phyloP scores from a whole-genome alignment of 2,113 vertebrate species.

The Toxostoma redivivum region DNA sequence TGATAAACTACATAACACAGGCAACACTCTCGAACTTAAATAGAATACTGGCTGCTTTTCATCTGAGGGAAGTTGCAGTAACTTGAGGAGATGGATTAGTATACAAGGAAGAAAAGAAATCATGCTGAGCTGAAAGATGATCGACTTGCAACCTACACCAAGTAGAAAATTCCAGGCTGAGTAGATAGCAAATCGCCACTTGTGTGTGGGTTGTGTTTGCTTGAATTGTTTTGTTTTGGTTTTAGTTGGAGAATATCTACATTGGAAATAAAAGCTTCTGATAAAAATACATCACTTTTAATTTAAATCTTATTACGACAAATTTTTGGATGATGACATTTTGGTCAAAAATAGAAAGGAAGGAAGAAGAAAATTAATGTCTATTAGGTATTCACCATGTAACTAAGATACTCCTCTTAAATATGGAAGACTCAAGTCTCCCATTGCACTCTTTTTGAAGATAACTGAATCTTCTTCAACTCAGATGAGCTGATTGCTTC shows the following conservation, averaged over 20 bases:
- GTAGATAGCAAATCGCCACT: not conserved
- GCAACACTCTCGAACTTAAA: not conserved
- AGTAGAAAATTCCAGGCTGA: not conserved
- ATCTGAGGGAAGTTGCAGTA: not conserved
- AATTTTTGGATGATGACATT: not conserved
- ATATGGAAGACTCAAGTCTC: not conserved
- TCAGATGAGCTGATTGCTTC: not conserved
- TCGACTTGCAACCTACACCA: not conserved
- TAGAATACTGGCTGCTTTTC: not conserved
- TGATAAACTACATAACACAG: not conserved
- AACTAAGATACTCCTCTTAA: not conserved
- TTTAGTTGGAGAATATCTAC: not conserved
- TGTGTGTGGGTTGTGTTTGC: not conserved
- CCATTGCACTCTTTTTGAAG: not conserved
- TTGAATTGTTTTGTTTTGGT: not conserved
- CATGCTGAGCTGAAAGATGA: not conserved
- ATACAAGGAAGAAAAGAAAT: not conserved
- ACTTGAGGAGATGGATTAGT: not conserved
- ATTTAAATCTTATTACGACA: not conserved
- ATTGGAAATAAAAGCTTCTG: not conserved
- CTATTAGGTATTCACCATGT: not conserved
- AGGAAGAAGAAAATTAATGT: not conserved
- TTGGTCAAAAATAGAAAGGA: not conserved
- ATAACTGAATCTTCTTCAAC: not conserved
- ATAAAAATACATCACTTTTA: not conserved